A percentile compares a stretch with the other conserved stretches of the same genome.
Conservation (phyloP, 1,140 invertebrate genomes). For the Thalassaphorura encarpata region DNA sequence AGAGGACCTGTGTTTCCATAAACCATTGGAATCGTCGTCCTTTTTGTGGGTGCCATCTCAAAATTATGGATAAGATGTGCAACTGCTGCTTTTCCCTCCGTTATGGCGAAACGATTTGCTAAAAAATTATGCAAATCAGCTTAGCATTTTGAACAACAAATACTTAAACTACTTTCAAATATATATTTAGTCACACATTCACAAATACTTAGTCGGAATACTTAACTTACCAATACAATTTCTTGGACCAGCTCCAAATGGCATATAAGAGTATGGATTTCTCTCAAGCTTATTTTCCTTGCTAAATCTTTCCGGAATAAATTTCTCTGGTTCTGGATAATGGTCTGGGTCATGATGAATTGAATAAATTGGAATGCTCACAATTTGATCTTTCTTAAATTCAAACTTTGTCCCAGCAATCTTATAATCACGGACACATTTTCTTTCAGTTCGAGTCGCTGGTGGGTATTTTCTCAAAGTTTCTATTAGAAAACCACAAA, state of each 20-base stretch:
- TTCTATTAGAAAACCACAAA: too few species aligned
- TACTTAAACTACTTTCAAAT: too few species aligned
- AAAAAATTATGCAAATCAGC: too few species aligned
- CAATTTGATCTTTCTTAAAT: slow-evolving; percentile 35
- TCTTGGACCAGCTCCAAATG: slow-evolving; percentile 48
- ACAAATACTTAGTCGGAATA: too few species aligned
- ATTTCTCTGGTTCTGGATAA: slow-evolving; percentile 47
- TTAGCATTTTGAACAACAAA: too few species aligned
- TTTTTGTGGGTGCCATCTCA: too few species aligned
- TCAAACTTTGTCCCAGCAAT: slow-evolving; percentile 39
- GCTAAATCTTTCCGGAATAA: slow-evolving; percentile 46
- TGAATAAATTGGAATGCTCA: slow-evolving; percentile 37
- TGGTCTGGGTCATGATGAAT: slow-evolving; percentile 44
- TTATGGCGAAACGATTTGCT: too few species aligned
- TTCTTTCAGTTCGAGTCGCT: slow-evolving; percentile 39
- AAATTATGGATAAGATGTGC: too few species aligned
- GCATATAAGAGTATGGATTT: slow-evolving; percentile 43
- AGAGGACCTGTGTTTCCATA: too few species aligned
- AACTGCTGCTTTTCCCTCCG: too few species aligned
- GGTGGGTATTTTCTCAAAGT: slow-evolving; percentile 48
- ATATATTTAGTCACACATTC: too few species aligned
- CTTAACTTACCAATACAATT: slow-evolving; percentile 44
- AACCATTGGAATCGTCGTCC: too few species aligned
- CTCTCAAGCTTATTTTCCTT: slow-evolving; percentile 37
- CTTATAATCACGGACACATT: slow-evolving; percentile 40